Evolutionary conservation across 2,113 vertebrate genomes (phyloP).

Genomic region (Megalops atlanticus): DNA sequence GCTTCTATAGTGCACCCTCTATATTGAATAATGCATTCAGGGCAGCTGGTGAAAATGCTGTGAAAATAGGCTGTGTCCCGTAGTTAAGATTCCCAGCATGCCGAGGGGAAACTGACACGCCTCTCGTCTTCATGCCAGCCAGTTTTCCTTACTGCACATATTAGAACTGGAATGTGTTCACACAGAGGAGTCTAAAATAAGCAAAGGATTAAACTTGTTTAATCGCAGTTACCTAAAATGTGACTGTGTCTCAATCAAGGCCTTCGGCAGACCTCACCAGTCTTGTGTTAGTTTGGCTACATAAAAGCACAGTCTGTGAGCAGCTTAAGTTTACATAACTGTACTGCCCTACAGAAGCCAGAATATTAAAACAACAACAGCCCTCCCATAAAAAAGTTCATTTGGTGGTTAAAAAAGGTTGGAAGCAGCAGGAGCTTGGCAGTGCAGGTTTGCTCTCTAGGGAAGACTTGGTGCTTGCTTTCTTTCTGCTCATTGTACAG

Average conservation of each 20-base stretch:
- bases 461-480: no score
- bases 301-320: no score
- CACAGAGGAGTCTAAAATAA: not conserved
- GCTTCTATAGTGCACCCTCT: no score
- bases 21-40: not conserved
- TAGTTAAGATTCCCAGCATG: not conserved
- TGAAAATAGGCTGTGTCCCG: not conserved
- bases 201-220: not conserved
- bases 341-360: no score
- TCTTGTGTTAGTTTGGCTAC: not conserved
- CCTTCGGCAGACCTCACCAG: not conserved
- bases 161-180: not conserved
- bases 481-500: no score
- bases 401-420: no score
- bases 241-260: not conserved
- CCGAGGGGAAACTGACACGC: no score
- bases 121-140: not conserved
- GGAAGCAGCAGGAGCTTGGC: no score
- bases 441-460: no score
- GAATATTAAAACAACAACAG: no score
- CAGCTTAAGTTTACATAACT: no score
- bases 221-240: not conserved
- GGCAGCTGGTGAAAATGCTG: not conserved
- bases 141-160: not conserved
- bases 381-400: no score